A percentile compares a stretch with the other conserved stretches of the same genome.
Evolutionary conservation across 37 sponge, comb jelly and placozoan genomes (phyloP).

Genomic region (Halichondria panicea): DNA sequence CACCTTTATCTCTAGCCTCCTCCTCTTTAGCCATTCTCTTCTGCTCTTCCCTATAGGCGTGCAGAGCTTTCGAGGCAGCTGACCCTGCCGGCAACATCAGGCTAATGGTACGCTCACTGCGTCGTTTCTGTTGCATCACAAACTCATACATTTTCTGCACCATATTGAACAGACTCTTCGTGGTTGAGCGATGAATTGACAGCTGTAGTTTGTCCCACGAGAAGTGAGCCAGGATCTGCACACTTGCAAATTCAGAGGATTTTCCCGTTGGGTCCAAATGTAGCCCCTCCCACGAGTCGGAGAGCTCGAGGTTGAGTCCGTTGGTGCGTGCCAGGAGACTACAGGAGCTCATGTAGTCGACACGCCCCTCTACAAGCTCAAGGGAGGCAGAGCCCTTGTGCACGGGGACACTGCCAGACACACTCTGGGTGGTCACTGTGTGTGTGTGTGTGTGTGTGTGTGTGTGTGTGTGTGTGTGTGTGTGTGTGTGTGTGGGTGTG

Average conservation of each 20-base stretch:
- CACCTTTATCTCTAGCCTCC: not conserved
- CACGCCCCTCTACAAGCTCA: constrained; percentile 40
- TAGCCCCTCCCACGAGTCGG: constrained; percentile 64
- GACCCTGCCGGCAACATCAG: constrained; percentile 64
- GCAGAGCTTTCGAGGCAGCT: constrained; percentile 44
- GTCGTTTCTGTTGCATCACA: constrained; percentile 70
- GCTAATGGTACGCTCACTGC: constrained; percentile 71
- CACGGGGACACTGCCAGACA: constrained; percentile 48
- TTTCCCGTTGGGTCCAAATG: not conserved
- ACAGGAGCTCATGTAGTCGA: constrained; percentile 83
- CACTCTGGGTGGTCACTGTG: constrained; percentile 52
- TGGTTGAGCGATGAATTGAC: constrained; percentile 63
- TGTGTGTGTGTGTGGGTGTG: too few species aligned
- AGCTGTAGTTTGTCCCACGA: constrained; percentile 68
- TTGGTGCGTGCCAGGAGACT: constrained; percentile 50
- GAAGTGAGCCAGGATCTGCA: constrained; percentile 18
- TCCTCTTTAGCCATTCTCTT: constrained; percentile 1
- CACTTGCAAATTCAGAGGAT: not conserved
- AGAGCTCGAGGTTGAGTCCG: constrained; percentile 4
- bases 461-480: not conserved
- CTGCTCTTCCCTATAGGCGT: constrained; percentile 46
- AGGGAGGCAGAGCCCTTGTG: constrained; percentile 52
- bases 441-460: not conserved
- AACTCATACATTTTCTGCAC: constrained; percentile 65
- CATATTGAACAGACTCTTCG: constrained; percentile 55